Conservation (phyloP, 2,113 vertebrate genomes). For the Hippocampus barbouri region DNA sequence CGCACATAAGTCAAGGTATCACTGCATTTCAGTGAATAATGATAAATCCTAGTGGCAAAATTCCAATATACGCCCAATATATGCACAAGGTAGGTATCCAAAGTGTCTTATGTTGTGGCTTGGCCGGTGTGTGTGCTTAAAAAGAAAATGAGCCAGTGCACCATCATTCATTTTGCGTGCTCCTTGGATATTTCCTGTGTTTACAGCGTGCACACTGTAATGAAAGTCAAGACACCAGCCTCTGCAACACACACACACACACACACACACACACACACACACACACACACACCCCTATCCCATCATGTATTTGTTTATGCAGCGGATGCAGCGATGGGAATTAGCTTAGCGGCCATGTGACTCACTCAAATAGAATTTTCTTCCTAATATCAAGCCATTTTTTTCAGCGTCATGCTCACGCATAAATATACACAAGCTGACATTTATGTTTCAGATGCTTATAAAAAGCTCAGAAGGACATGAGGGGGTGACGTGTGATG, state of each 20-base stretch:
- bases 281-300: slow-evolving; percentile 15
- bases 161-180: slow-evolving; percentile 42
- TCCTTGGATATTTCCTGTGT: slow-evolving; percentile 55
- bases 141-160: slow-evolving; percentile 21
- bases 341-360: slow-evolving; percentile 45
- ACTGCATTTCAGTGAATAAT: not conserved
- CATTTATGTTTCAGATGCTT: slow-evolving; percentile 4
- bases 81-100: not conserved
- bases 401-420: not conserved
- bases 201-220: slow-evolving; percentile 55
- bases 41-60: not conserved
- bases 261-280: slow-evolving; percentile 4
- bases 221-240: slow-evolving; percentile 49
- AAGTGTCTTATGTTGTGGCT: not conserved
- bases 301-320: slow-evolving; percentile 54
- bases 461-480: slow-evolving; percentile 1
- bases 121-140: slow-evolving; percentile 10
- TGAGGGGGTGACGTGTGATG: not conserved
- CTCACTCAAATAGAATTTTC: slow-evolving; percentile 44
- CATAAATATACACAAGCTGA: slow-evolving; percentile 11
- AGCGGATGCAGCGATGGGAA: slow-evolving; percentile 51
- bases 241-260: slow-evolving; percentile 12
- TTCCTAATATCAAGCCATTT: slow-evolving; percentile 2
- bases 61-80: not conserved
- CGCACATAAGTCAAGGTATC: not conserved